Conservation (phyloP, 1,140 invertebrate species). For the Ceratosolen solmsi region DNA sequence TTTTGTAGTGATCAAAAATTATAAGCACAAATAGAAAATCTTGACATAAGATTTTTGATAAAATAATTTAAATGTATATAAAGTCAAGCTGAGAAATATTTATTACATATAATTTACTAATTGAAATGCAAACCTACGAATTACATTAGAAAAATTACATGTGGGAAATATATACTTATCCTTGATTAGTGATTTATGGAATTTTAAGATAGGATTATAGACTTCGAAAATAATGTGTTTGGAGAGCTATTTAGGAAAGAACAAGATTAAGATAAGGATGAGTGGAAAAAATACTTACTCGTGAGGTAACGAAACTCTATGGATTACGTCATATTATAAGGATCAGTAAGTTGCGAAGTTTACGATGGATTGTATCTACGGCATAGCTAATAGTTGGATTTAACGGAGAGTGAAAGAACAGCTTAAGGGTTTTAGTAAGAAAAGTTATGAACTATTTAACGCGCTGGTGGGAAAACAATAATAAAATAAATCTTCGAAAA, state of each 20-base stretch:
- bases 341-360: conserved; percentile 10
- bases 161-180: neutral
- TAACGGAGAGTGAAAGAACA: conserved; percentile 13
- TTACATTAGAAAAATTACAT: neutral
- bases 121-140: neutral
- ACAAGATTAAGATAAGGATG: conserved; percentile 10
- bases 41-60: neutral
- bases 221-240: neutral
- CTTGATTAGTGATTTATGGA: neutral
- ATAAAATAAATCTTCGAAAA: conserved; percentile 6
- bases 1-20: neutral
- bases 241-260: neutral
- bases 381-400: conserved; percentile 8
- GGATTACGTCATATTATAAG: conserved; percentile 13
- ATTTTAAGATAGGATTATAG: neutral
- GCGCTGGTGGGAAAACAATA: neutral
- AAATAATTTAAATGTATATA: neutral
- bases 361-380: neutral
- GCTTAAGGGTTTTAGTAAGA: conserved; percentile 17
- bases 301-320: neutral
- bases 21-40: neutral
- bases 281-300: conserved; percentile 5
- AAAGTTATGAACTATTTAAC: conserved; percentile 11
- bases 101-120: neutral
- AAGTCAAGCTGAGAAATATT: neutral